Percentiles rank a stretch among this genome's conserved stretches.
Conservation (phyloP, 64 coral and sea anemone genomes). For the Pocillopora damicornis region DNA sequence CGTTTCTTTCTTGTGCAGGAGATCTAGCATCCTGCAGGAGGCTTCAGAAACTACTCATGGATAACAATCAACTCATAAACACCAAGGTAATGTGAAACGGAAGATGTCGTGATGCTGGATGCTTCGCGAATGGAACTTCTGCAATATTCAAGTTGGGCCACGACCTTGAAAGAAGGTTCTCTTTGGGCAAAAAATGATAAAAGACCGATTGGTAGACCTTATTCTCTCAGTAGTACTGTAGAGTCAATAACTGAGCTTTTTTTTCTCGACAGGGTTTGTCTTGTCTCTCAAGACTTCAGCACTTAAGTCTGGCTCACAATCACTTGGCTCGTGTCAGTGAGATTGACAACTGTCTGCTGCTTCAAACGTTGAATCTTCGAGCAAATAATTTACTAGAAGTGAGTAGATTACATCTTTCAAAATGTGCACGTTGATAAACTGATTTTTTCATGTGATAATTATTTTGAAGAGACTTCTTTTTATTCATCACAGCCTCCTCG, state of each 20-base stretch:
- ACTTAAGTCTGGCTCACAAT: constrained; percentile 70
- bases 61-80: constrained; percentile 85
- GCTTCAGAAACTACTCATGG: constrained; percentile 62
- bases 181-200: too few relatives aligned
- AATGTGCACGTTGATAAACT: not conserved
- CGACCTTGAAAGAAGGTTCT: too few relatives aligned
- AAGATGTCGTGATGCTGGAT: not conserved
- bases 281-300: constrained; percentile 50
- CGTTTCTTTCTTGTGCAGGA: constrained; percentile 34
- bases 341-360: constrained; percentile 70
- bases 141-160: too few relatives aligned
- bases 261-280: constrained; percentile 74
- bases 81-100: constrained; percentile 61
- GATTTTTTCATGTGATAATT: not conserved
- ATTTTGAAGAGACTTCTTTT: not conserved
- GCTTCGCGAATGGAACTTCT: too few relatives aligned
- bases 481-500: constrained; percentile 50
- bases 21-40: constrained; percentile 68
- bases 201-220: too few relatives aligned
- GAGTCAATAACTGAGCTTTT: not conserved
- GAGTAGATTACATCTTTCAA: not conserved
- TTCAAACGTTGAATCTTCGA: constrained; percentile 65
- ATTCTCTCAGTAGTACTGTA: too few relatives aligned
- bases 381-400: constrained; percentile 91
- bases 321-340: constrained; percentile 75